Base-by-base conservation (phyloP, 2,888 invertebrate genomes). In the Selenia dentaria region DNA sequence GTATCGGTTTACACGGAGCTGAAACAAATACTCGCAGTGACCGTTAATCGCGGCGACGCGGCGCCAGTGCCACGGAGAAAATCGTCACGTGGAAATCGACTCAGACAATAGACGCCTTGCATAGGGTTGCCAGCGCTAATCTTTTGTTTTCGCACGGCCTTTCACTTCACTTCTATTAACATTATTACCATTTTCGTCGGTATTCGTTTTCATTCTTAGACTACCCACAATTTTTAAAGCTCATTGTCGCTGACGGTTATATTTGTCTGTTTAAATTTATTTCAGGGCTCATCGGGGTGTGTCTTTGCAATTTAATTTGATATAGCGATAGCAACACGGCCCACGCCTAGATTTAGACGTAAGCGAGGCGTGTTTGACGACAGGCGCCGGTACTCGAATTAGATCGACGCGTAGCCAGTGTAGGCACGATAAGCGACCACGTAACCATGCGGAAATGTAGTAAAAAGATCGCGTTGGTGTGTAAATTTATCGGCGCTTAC, bases 391-490 rank as follows among this genome's bases (percentile, higher is more conserved):
- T 77, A 78, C 79, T 74, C 67, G 70, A 88, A 83, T 83, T 88
- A 87, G 88, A 83, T 71, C 72, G 68, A 70, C 74, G 73, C 76
- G 74, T 72, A 69, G 70, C 70, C n/a, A n/a, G n/a, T n/a, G n/a
- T 16, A 16, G 4, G 3, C 58, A 72, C 75, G 80, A 83, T 82
- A 83, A 79, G 69, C 74, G 67, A 61, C 70, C 65, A 68, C 71
- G 83, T 80, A 74, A 72, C 84, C 79, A 89, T 82, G 89, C 89
- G 89, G 89, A 90, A 87, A 82, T 76, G 71, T 69, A 79, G 79
- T 79, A 77, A 81, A 84, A 86, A 79, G 74, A 76, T 75, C 71
- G 78, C 81, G 82, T 83, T 74, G 78, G 79, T 73, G 82, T 79
- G 79, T 79, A 83, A 82, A 86, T 88, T 85, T 84, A 86, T 85